Evolutionary conservation across 2,113 vertebrate genomes (phyloP), one percentile per base, ranked within the genome.

Genomic region (Ptychochromis oligacanthus): DNA sequence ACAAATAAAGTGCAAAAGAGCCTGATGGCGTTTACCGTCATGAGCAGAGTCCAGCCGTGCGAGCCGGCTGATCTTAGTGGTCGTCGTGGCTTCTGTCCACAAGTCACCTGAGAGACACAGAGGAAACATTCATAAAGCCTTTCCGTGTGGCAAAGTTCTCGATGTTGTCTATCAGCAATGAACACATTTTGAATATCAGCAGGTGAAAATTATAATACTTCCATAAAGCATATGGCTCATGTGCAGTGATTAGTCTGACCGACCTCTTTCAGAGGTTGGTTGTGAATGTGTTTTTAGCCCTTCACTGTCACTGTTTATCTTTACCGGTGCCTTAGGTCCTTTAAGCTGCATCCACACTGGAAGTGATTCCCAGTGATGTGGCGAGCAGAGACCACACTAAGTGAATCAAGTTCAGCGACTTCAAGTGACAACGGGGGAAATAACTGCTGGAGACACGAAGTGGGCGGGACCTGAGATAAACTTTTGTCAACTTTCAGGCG

Each of bases 1-100:
- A 40, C 3, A 54, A 13, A 0, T 2, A 13, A 15, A 3, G 24
- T 40, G 20, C 8, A 11, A 26, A 15, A 0, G 9, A 36, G 6
- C 13, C 14, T 13, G 1, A 24, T 17, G 10, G 4, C 0, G n/a
- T 9, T 13, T 77, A 94, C 94, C 88, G 84, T 84, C 13, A 18
- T 24, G 3, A 7, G 14, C 36, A 2, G 74, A 75, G 10, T 91
- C 91, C 64, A 93, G 34, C 1, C 60, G 0, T 17, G 85, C 89
- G 40, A 96, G 91, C 17, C 67, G 22, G 5, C 1, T 82, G 77
- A 90, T 88, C 1, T 0, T 2, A 5, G 92, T 93, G 31, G 18
- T 3, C 1, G 9, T 5, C 0, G 4, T 0, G 2, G 75, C 78
- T 2, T 90, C 93, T 20, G 74, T 79, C 79, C n/a, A 72, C 40